Base-by-base conservation (phyloP, 2,888 invertebrate species). In the Chironomus tentans region DNA sequence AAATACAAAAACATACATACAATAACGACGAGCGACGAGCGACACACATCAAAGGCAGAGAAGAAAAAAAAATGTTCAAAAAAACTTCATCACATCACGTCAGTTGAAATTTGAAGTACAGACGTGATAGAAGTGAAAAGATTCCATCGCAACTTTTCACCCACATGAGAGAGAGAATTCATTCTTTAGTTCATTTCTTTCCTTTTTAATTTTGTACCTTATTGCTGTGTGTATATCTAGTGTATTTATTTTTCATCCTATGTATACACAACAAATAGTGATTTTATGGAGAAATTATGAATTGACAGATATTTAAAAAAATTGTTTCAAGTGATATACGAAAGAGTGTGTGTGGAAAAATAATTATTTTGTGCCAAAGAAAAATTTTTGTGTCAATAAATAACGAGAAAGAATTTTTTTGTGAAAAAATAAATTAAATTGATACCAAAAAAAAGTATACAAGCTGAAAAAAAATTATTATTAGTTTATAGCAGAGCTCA, bases 21-120 rank as follows among this genome's bases (percentile, higher is more conserved):
- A 56, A 56, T 18, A 56, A 56, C 65, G 65, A 65, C 65, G 22
- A 65, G 18, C 56, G 15, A 65, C 70, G 70, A 70, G 70, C 70
- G 70, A 70, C 28, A 70, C 71, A 56, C 50, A 71, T 65, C 65
- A 71, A 47, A 71, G 22, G 22, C 13, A 50, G 12, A 12, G 12
- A 15, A 18, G n/a, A 4, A 56, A 56, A 18, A 56, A 56, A 50
- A 50, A 50, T n/a, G n/a, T n/a, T n/a, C n/a, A 70, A 70, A 70
- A 38, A 71, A 71, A 71, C 71, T 71, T 71, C 71, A 71, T 71
- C 71, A 71, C 71, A 71, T 71, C 71, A 71, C 56, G 71, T 71
- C 71, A 71, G 71, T 71, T 71, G 71, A 71, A 71, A 71, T 71
- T 71, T 71, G 71, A 71, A 71, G 56, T 71, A 71, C 71, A 71